These are phyloP conservation scores for Mesaphorura yosii DNA, from an alignment of 1,140 invertebrate genomes.

Conservation along the genomic window DNA sequence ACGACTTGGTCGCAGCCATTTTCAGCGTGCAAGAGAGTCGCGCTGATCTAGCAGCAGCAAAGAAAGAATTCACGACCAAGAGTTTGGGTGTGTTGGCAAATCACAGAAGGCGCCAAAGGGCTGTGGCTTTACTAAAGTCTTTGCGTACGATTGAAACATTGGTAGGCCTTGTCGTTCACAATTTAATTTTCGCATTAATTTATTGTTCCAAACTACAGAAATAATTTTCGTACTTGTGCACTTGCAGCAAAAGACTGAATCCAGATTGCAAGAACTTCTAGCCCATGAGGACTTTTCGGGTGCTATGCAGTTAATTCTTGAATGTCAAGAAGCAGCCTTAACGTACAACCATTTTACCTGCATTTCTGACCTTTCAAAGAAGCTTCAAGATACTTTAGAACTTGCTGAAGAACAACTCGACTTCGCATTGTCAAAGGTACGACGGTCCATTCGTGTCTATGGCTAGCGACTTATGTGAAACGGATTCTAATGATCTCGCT, in stretches of 20 bases:
- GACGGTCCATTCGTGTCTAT: neutral
- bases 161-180: constrained; percentile 40
- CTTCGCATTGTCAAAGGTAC: constrained; percentile 63
- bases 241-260: constrained; percentile 64
- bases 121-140: constrained; percentile 61
- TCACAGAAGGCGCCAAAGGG: constrained; percentile 69
- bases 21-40: constrained; percentile 58
- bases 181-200: neutral
- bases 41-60: constrained; percentile 56
- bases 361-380: constrained; percentile 67
- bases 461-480: neutral
- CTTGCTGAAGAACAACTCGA: constrained; percentile 87
- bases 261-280: constrained; percentile 65
- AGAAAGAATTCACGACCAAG: constrained; percentile 66
- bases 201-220: neutral
- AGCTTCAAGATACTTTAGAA: constrained; percentile 81
- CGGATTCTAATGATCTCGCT: constrained; percentile 5
- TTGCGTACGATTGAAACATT: constrained; percentile 70
- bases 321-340: constrained; percentile 72
- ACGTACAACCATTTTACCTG: constrained; percentile 73
- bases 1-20: constrained; percentile 56
- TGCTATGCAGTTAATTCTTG: constrained; percentile 73
- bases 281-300: constrained; percentile 73
- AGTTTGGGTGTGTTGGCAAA: constrained; percentile 77
- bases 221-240: neutral